A percentile compares a stretch with the other conserved stretches of the same genome.
Evolutionary conservation across 2,113 vertebrate genomes (phyloP).

Genomic region (Electrona antarctica): DNA sequence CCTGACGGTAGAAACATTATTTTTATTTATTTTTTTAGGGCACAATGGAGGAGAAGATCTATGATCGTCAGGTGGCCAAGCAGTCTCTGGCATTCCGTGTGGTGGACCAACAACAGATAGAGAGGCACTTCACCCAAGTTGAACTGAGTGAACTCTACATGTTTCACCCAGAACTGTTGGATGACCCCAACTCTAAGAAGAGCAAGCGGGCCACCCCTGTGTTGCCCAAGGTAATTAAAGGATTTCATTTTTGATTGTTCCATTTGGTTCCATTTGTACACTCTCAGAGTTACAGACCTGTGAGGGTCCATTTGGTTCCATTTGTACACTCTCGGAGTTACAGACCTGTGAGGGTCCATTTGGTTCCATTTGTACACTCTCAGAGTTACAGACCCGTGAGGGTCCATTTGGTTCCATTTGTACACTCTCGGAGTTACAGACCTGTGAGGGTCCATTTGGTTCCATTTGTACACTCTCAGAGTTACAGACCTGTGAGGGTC

Average conservation of each 20-base stretch:
- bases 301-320: no score
- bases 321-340: no score
- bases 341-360: no score
- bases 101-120: conserved; percentile 95
- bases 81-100: conserved; percentile 94
- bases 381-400: no score
- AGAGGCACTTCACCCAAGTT: conserved; percentile 94
- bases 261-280: background rate
- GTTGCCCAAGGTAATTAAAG: conserved; percentile 80
- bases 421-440: no score
- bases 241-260: background rate
- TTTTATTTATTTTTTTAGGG: conserved; percentile 77
- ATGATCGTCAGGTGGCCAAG: conserved; percentile 96
- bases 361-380: no score
- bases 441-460: no score
- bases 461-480: no score
- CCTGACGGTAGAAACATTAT: background rate
- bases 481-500: no score
- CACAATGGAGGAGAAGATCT: conserved; percentile 99
- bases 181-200: conserved; percentile 89
- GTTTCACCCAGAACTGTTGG: conserved; percentile 91
- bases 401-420: no score
- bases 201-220: conserved; percentile 85
- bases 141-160: conserved; percentile 94
- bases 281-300: background rate